These are phyloP conservation scores for Archaeoteleia sp. DNA, from an alignment of 2,888 invertebrate species.

Conservation along the genomic window DNA sequence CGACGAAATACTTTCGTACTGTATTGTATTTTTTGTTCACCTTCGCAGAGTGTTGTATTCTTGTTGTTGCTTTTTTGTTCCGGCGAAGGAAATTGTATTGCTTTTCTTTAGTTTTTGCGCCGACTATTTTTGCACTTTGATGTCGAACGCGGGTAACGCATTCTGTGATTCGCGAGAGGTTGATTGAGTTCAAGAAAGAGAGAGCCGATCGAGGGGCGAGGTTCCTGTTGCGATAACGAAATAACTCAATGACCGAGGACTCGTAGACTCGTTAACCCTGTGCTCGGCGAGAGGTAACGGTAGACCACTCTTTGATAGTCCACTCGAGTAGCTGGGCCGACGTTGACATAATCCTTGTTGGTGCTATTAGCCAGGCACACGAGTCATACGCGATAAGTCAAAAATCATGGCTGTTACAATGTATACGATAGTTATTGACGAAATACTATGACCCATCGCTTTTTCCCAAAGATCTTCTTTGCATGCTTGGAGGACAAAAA, in stretches of 20 bases:
- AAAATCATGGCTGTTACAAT: constrained; percentile 34
- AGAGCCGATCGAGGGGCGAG: constrained; percentile 47
- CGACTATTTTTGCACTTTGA: neutral
- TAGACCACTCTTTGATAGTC: constrained; percentile 43
- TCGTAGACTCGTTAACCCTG: constrained; percentile 61
- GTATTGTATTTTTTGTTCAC: no score
- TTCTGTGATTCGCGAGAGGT: constrained; percentile 49
- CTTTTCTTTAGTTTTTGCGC: no score
- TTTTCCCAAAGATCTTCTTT: no score
- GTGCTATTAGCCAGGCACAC: constrained; percentile 41
- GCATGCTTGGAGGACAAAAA: no score
- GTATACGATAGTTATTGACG: no score
- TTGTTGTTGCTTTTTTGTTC: no score
- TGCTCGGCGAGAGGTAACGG: constrained; percentile 59
- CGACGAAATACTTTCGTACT: no score
- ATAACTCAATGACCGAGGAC: constrained; percentile 61
- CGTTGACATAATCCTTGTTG: constrained; percentile 47
- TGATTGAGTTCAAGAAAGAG: constrained; percentile 49
- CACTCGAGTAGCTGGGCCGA: constrained; percentile 37
- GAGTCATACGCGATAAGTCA: constrained; percentile 30
- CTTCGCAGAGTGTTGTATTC: no score
- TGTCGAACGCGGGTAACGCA: constrained; percentile 28
- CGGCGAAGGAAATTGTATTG: no score
- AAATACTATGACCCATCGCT: no score
- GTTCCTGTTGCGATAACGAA: constrained; percentile 61